phyloP scores from a whole-genome alignment of 2,797 vertebrate species.

The Acanthurus lineatus region DNA sequence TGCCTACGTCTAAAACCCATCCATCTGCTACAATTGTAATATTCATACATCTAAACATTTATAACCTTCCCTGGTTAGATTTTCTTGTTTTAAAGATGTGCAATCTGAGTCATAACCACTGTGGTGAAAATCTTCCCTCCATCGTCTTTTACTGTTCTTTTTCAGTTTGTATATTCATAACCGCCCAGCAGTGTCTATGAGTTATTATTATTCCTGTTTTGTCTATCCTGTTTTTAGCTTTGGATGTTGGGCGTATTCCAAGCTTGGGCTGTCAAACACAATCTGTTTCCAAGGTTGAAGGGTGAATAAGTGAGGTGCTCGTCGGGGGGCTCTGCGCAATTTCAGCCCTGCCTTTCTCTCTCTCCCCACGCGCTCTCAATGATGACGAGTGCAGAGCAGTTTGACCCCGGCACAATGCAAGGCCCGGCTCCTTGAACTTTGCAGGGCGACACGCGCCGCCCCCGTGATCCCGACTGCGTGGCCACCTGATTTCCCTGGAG shows the following conservation, averaged over 20 bases:
- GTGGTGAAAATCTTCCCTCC: constrained; percentile 19
- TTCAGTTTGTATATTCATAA: constrained; percentile 24
- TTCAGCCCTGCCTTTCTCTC: constrained; percentile 29
- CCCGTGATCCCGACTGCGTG: constrained; percentile 40
- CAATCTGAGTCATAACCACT: constrained; percentile 44
- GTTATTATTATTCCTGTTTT: constrained; percentile 54
- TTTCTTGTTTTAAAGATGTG: constrained; percentile 33
- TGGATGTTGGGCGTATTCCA: constrained; percentile 50
- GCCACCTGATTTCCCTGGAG: constrained; percentile 82
- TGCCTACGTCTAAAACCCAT: constrained; percentile 18
- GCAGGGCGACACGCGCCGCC: constrained; percentile 46
- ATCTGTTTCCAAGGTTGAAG: constrained; percentile 67
- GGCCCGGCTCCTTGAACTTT: constrained; percentile 71
- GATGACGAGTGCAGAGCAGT: constrained; percentile 66
- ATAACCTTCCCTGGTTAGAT: constrained; percentile 29
- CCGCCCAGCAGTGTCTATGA: constrained; percentile 25
- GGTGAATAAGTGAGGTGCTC: constrained; percentile 65
- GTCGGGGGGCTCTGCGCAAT: constrained; percentile 16
- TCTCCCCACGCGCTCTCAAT: constrained; percentile 34
- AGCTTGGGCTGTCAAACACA: constrained; percentile 53
- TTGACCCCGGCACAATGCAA: constrained; percentile 68
- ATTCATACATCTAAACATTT: constrained; percentile 31
- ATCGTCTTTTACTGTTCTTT: constrained; percentile 38
- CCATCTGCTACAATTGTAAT: constrained; percentile 41
- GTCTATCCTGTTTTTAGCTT: constrained; percentile 48